Evolutionary conservation across 1,140 invertebrate species (phyloP), one percentile per base, ranked within the genome.

Genomic region (Euschistus heros): DNA sequence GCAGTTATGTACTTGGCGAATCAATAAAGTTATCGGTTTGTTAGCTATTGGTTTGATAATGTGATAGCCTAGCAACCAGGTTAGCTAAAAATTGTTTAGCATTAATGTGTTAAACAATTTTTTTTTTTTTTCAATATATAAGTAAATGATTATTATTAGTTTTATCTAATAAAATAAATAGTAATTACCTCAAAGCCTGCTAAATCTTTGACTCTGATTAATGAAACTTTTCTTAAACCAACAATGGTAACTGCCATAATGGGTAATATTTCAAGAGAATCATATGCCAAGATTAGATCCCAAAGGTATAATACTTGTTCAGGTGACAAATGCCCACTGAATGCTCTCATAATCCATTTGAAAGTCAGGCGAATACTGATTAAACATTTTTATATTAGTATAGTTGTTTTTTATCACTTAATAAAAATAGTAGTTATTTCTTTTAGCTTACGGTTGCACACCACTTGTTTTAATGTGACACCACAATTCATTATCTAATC

Each of bases 261-360:
- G 18, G 94, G 82, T 24, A 97, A 79, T 27, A 96, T 86, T 77
- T 96, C 92, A 42, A 97, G 74, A 5, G 91, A 92, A 75, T 96
- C 91, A 72, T 93, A 94, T 8, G 89, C 92, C 1, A 98, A 77
- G 63, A 97, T 85, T 66, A 91, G 78, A 75, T 97, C 94, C 94
- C 94, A 98, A 10, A 98, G 77, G 42, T 89, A 84, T 0, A 98
- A 77, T 0, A 97, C 77, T 75, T 98, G 93, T 71, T 95, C 92
- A 5, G 91, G 91, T 0, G 91, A 86, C 57, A 98, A 77, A 73
- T 94, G 91, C 0, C 94, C 94, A 69, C 92, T 95, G 74, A 96
- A 98, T 2, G 88, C 92, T 68, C 92, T 80, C 82, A 97, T 94
- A 13, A 98, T 75, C 94, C 94, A 98, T 75, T 95, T 95, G 73